These are phyloP conservation scores for Drosophila mimica DNA, from an alignment of 2,888 invertebrate genomes.

Conservation along the genomic window DNA sequence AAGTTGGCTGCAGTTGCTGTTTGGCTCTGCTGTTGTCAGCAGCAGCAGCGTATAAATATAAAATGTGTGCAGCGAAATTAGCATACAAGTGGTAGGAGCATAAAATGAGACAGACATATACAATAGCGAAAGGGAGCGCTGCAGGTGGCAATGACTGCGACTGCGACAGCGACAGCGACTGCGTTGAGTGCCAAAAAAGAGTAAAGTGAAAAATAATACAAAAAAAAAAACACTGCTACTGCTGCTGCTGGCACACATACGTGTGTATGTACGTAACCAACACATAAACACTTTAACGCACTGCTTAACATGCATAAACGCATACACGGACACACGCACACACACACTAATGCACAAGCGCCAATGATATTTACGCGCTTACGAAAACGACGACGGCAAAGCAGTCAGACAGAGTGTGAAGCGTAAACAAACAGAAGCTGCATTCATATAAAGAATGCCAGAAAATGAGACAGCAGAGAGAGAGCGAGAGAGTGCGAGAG, in stretches of 20 bases:
- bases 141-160: conserved; percentile 53
- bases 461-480: not conserved
- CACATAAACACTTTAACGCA: conserved; percentile 75
- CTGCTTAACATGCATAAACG: conserved; percentile 59
- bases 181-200: conserved; percentile 43
- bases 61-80: conserved; percentile 74
- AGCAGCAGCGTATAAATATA: conserved; percentile 61
- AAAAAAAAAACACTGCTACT: not conserved
- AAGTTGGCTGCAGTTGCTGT: conserved; percentile 47
- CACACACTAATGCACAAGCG: conserved; percentile 30
- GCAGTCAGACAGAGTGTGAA: conserved; percentile 1
- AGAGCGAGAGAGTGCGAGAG: not conserved
- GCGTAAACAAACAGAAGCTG: conserved; percentile 10
- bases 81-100: conserved; percentile 51
- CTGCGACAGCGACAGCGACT: conserved; percentile 18
- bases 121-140: not conserved
- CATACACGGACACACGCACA: conserved; percentile 9
- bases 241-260: conserved; percentile 7
- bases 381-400: conserved; percentile 43
- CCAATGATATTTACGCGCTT: conserved; percentile 58
- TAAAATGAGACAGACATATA: conserved; percentile 15
- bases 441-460: not conserved
- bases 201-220: conserved; percentile 22
- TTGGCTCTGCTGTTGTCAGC: conserved; percentile 52
- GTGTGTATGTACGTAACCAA: conserved; percentile 29